Evolutionary conservation across 2,113 vertebrate species (phyloP).

Genomic region (Amphiprion percula): DNA sequence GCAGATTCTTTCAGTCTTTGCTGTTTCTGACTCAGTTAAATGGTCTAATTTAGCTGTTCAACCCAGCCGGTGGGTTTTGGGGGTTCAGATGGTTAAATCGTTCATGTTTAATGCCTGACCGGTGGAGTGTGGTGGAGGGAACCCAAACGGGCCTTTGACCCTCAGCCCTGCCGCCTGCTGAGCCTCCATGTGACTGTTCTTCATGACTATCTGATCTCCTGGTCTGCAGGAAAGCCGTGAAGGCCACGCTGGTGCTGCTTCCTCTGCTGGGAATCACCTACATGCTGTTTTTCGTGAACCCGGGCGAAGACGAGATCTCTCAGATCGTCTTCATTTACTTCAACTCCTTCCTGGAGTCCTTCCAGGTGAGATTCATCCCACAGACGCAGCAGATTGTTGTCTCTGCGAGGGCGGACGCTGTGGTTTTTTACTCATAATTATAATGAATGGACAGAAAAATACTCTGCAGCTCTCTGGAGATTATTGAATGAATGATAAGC

Average conservation of each 20-base stretch:
- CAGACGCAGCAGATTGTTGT: neutral
- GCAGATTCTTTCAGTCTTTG: no score
- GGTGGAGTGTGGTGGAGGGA: neutral
- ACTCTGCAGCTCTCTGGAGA: neutral
- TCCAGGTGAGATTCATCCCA: constrained; percentile 87
- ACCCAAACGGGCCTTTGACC: constrained; percentile 4
- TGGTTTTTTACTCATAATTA: constrained; percentile 1
- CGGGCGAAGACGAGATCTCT: constrained; percentile 95
- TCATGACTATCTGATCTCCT: constrained; percentile 13
- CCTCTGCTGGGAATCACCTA: constrained; percentile 99
- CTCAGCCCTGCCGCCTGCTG: neutral
- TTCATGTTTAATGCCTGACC: constrained; percentile 5
- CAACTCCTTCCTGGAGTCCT: constrained; percentile 97
- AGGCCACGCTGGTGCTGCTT: constrained; percentile 95
- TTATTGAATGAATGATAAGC: constrained; percentile 49
- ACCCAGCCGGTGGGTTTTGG: no score
- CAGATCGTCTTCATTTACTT: constrained; percentile 98
- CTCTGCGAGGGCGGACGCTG: neutral
- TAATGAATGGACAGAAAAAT: constrained; percentile 7
- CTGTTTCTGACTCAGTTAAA: no score
- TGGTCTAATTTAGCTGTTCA: no score
- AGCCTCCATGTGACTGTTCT: neutral
- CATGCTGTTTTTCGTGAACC: constrained; percentile 98
- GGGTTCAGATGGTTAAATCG: constrained; percentile 3
- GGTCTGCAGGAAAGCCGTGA: constrained; percentile 94